These are phyloP conservation scores for Hydropsyche betteni DNA, from an alignment of 2,888 invertebrate species.

Conservation along the genomic window DNA sequence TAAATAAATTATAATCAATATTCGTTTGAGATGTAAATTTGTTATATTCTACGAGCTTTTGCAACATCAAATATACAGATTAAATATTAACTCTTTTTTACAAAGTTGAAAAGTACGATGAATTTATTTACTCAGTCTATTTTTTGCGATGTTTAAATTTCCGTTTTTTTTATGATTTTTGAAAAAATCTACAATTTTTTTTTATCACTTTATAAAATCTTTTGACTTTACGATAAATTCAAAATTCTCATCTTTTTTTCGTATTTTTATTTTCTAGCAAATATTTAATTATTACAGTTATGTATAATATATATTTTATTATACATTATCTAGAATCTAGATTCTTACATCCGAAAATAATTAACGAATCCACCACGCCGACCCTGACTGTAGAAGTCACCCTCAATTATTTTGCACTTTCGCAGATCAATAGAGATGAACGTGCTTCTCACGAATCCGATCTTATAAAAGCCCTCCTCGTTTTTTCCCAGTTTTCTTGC, in stretches of 20 bases:
- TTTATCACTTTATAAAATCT: background rate
- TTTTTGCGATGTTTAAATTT: too few relatives aligned
- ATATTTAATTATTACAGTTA: background rate
- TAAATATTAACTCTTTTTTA: background rate
- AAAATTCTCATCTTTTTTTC: background rate
- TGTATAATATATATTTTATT: too few relatives aligned
- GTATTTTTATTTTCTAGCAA: background rate
- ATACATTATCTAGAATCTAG: too few relatives aligned
- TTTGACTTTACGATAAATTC: background rate
- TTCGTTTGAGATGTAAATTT: too few relatives aligned
- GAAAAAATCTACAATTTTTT: too few relatives aligned
- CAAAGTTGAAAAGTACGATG: background rate
- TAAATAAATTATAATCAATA: too few relatives aligned
- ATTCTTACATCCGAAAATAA: background rate
- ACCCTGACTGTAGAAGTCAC: slow-evolving; percentile 6
- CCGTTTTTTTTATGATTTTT: too few relatives aligned
- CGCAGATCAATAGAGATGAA: slow-evolving; percentile 33
- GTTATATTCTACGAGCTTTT: too few relatives aligned
- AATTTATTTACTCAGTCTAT: too few relatives aligned
- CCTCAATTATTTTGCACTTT: slow-evolving; percentile 34
- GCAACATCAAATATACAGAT: too few relatives aligned
- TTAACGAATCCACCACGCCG: background rate
- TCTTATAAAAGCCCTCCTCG: slow-evolving; percentile 42
- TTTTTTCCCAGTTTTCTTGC: slow-evolving; percentile 2
- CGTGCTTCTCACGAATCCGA: slow-evolving; percentile 46